These are phyloP conservation scores for Abrostola triplasia DNA, from an alignment of 2,888 invertebrate species.

Conservation along the genomic window DNA sequence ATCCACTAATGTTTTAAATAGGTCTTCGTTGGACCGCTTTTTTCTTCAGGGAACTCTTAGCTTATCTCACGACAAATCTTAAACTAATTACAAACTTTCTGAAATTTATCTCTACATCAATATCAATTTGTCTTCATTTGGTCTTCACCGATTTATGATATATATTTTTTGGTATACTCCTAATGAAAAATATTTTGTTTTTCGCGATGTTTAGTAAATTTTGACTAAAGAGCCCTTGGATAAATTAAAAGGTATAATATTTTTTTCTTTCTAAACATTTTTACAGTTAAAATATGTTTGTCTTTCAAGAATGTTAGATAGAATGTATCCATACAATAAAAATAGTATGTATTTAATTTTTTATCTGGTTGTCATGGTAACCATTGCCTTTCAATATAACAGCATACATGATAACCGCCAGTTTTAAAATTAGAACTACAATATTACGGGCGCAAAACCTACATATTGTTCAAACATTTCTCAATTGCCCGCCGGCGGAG, in stretches of 20 bases:
- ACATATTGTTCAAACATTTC: conserved; percentile 70
- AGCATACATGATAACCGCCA: conserved; percentile 8
- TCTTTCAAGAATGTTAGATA: too few species aligned
- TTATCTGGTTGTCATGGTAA: too few species aligned
- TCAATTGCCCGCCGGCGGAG: conserved; percentile 58
- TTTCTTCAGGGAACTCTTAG: not conserved
- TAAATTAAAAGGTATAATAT: too few species aligned
- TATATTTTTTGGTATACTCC: too few species aligned
- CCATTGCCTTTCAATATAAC: not conserved
- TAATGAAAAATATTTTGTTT: too few species aligned
- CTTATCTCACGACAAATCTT: conserved; percentile 32
- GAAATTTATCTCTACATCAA: conserved; percentile 18
- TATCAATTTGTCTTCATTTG: conserved; percentile 19
- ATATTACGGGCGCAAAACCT: conserved; percentile 52
- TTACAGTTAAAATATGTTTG: too few species aligned
- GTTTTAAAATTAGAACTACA: conserved; percentile 43
- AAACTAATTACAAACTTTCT: conserved; percentile 28
- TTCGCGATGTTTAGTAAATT: too few species aligned
- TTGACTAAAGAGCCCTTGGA: too few species aligned
- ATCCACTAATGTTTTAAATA: not conserved
- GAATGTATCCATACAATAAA: conserved; percentile 4
- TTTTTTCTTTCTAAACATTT: too few species aligned
- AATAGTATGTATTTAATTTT: conserved; percentile 1
- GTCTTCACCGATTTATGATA: too few species aligned
- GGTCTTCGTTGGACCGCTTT: not conserved